These are phyloP conservation scores for Anolis sagrei DNA, from an alignment of 2,113 vertebrate species.

Conservation along the genomic window DNA sequence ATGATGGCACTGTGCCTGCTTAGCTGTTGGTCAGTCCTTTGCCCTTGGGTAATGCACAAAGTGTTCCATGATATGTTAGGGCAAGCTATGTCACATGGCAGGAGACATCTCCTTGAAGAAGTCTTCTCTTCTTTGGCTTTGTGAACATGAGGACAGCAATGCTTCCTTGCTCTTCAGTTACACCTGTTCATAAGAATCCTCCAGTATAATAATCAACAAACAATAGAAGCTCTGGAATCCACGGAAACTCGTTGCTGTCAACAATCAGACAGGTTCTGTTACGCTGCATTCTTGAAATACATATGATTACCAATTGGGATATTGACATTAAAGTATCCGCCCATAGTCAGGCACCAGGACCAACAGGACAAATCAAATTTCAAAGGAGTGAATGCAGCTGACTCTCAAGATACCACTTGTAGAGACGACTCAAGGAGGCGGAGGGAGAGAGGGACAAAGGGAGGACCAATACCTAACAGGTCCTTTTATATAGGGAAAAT, in stretches of 20 bases:
- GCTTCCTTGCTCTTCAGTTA: conserved; percentile 13
- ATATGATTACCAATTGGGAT: conserved; percentile 44
- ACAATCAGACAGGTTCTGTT: conserved; percentile 68
- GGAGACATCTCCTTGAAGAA: conserved; percentile 49
- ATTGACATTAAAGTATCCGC: conserved; percentile 56
- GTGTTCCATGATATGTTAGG: conserved; percentile 50
- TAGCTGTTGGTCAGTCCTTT: conserved; percentile 65
- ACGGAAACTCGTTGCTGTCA: conserved; percentile 64
- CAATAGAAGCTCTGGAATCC: conserved; percentile 37
- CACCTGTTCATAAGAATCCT: conserved; percentile 30
- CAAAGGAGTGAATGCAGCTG: conserved; percentile 67
- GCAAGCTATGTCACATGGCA: background rate
- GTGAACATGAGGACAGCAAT: background rate
- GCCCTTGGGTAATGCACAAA: conserved; percentile 62
- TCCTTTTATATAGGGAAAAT: background rate
- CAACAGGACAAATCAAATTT: conserved; percentile 68
- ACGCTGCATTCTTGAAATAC: conserved; percentile 69
- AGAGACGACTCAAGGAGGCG: conserved; percentile 62
- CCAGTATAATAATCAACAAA: conserved; percentile 28
- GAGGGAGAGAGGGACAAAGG: conserved; percentile 7
- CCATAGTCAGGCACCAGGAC: conserved; percentile 56
- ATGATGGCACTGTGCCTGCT: conserved; percentile 69
- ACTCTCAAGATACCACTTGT: conserved; percentile 61
- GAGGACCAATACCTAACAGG: conserved; percentile 33
- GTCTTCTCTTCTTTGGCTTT: conserved; percentile 19